Conservation (phyloP, 2,113 vertebrate species). For the Malurus cyaneus region DNA sequence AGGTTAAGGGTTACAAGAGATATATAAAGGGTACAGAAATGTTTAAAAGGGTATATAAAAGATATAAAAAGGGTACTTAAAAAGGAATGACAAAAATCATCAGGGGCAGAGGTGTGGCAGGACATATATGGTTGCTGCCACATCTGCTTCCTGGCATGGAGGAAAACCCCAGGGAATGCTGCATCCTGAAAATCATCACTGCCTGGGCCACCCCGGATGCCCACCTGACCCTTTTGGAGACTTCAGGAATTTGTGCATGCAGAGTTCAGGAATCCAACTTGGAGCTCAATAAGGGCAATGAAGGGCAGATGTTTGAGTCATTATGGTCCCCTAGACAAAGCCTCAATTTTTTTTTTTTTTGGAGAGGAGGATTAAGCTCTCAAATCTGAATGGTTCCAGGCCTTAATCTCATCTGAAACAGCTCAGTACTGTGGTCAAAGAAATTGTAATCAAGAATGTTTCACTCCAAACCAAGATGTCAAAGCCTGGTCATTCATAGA, state of each 20-base stretch:
- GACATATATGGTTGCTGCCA: background rate
- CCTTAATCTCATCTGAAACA: background rate
- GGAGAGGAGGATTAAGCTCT: background rate
- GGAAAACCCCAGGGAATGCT: background rate
- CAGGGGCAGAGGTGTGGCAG: background rate
- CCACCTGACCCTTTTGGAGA: background rate
- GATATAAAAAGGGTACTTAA: too few relatives aligned
- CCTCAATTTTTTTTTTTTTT: background rate
- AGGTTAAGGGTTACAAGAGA: too few relatives aligned
- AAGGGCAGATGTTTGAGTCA: background rate
- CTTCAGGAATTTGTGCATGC: background rate
- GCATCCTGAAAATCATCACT: background rate
- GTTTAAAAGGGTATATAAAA: too few relatives aligned
- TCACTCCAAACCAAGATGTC: background rate
- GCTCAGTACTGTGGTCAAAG: background rate
- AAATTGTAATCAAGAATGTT: background rate
- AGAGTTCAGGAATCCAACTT: background rate
- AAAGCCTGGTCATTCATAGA: background rate
- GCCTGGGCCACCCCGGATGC: background rate
- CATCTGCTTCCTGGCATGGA: background rate
- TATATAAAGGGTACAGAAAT: too few relatives aligned
- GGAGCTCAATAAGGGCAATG: background rate
- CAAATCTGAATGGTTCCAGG: background rate
- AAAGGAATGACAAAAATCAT: too few relatives aligned
- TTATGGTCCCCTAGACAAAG: background rate